These are phyloP conservation scores for Hyperoplus immaculatus DNA, from an alignment of 2,797 vertebrate genomes.

Conservation along the genomic window DNA sequence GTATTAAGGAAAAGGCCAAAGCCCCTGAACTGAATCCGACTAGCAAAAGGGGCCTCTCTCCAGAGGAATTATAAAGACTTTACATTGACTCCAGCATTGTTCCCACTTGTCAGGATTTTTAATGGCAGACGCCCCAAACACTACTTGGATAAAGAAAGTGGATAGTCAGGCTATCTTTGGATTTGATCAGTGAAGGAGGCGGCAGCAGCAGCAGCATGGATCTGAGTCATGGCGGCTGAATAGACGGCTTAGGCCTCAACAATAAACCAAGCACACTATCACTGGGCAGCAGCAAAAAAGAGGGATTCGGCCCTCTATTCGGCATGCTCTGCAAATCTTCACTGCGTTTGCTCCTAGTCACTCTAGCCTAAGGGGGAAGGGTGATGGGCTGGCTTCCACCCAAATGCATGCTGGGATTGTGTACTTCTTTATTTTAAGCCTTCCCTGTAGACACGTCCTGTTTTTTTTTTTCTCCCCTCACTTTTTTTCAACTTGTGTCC, in stretches of 20 bases:
- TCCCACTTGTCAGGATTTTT: conserved; percentile 51
- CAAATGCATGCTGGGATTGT: conserved; percentile 88
- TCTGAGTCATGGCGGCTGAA: conserved; percentile 72
- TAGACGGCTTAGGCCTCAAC: conserved; percentile 61
- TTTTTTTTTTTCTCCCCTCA: conserved; percentile 72
- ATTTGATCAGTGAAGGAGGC: conserved; percentile 64
- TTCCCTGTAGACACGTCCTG: conserved; percentile 90
- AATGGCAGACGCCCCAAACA: conserved; percentile 46
- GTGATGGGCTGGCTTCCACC: conserved; percentile 73
- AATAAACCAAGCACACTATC: conserved; percentile 61
- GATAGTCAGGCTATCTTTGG: conserved; percentile 48
- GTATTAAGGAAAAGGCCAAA: conserved; percentile 53
- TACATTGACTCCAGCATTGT: conserved; percentile 33
- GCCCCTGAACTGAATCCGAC: conserved; percentile 53
- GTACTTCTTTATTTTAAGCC: conserved; percentile 89
- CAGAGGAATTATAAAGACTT: conserved; percentile 54
- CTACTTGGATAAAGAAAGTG: conserved; percentile 59
- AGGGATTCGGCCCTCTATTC: conserved; percentile 61
- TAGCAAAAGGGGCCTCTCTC: conserved; percentile 42
- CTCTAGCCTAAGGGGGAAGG: conserved; percentile 61
- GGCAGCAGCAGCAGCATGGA: conserved; percentile 49
- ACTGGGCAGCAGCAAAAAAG: conserved; percentile 61
- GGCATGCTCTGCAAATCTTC: conserved; percentile 72
- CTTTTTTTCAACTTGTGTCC: conserved; percentile 66
- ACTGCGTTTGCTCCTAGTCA: conserved; percentile 75